phyloP scores from a whole-genome alignment of 2,888 invertebrate genomes.

The Ectemnius continuus region DNA sequence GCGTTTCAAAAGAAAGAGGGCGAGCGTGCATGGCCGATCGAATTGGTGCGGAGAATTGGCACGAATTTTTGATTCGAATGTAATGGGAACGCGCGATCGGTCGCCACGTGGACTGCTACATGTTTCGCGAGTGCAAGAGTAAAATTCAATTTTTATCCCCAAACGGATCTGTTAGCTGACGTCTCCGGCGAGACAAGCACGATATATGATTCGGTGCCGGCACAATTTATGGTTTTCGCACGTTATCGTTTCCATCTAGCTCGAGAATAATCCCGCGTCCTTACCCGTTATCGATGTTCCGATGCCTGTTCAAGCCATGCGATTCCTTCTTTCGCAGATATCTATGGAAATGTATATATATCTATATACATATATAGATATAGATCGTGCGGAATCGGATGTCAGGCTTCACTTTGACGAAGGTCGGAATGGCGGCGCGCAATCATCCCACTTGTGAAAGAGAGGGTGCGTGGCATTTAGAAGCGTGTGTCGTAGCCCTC shows the following conservation, averaged over 20 bases:
- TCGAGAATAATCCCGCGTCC: slow-evolving; percentile 46
- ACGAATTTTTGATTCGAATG: slow-evolving; percentile 10
- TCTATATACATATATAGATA: slow-evolving; percentile 26
- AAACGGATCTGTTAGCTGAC: slow-evolving; percentile 45
- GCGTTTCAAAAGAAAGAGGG: not conserved
- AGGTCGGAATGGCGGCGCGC: slow-evolving; percentile 22
- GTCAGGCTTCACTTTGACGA: slow-evolving; percentile 31
- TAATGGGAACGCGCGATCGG: slow-evolving; percentile 5
- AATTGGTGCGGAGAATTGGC: not conserved
- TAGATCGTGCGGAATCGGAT: slow-evolving; percentile 19
- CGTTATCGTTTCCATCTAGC: slow-evolving; percentile 50
- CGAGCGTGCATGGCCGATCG: not conserved
- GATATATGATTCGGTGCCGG: slow-evolving; percentile 36
- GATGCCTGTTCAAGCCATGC: slow-evolving; percentile 25
- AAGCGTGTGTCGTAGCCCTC: not conserved
- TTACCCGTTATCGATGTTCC: slow-evolving; percentile 49
- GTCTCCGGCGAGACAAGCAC: slow-evolving; percentile 28
- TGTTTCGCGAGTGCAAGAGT: slow-evolving; percentile 35
- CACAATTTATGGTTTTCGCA: slow-evolving; percentile 51
- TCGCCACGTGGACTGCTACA: slow-evolving; percentile 17
- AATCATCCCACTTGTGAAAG: slow-evolving; percentile 23
- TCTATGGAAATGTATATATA: slow-evolving; percentile 6
- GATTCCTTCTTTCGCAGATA: slow-evolving; percentile 34
- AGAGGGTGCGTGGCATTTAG: slow-evolving; percentile 1
- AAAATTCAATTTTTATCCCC: slow-evolving; percentile 50